Percentiles rank a stretch among this genome's conserved stretches.
Conservation (phyloP, 2,797 vertebrate species). For the Sebastes matsubarae region DNA sequence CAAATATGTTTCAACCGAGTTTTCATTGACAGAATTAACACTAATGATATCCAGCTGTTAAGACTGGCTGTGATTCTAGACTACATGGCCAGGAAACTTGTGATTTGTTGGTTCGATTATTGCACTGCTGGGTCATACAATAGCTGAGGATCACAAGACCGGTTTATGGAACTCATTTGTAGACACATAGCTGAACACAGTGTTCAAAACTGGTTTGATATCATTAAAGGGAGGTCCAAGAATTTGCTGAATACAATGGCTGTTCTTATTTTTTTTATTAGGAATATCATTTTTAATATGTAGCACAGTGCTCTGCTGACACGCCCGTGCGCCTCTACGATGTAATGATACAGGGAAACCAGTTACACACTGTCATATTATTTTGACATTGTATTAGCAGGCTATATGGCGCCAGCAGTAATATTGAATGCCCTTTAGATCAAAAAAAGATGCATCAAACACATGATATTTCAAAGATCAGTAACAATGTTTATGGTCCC, state of each 20-base stretch:
- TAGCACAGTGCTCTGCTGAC: not conserved
- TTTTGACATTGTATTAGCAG: slow-evolving; percentile 11
- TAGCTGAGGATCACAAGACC: not conserved
- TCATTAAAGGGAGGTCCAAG: not conserved
- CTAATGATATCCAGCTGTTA: not conserved
- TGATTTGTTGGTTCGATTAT: not conserved
- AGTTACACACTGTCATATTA: not conserved
- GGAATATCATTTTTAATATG: not conserved
- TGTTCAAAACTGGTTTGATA: not conserved
- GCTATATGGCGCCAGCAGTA: not conserved
- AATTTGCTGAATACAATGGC: not conserved
- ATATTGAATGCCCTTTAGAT: slow-evolving; percentile 54
- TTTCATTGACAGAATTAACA: not conserved
- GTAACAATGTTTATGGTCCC: slow-evolving; percentile 18
- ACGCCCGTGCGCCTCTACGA: not conserved
- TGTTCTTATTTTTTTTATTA: not conserved
- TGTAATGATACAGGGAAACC: not conserved
- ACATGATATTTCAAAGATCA: slow-evolving; percentile 46
- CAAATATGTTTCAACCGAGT: not conserved
- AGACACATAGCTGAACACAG: not conserved
- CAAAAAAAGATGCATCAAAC: slow-evolving; percentile 45
- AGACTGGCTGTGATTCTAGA: not conserved
- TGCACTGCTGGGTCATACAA: too few species aligned
- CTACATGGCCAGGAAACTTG: not conserved
- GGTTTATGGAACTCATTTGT: not conserved